These are phyloP conservation scores for Garrulus glandarius DNA, from an alignment of 2,797 vertebrate genomes.

Conservation along the genomic window DNA sequence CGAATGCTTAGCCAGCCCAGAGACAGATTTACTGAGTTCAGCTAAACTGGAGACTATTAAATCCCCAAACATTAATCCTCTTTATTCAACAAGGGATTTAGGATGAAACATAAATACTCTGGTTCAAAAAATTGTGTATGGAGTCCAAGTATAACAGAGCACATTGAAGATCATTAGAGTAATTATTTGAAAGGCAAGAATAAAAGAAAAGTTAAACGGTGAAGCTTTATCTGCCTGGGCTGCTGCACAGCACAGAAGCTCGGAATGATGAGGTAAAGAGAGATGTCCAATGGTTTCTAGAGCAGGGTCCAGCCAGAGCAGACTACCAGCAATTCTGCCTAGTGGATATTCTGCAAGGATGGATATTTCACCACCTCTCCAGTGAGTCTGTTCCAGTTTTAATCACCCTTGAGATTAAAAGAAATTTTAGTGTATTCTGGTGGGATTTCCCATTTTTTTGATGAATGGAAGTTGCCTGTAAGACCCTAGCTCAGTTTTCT, in stretches of 20 bases:
- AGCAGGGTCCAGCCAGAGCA: not conserved
- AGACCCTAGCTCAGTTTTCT: not conserved
- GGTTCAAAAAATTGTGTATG: not conserved
- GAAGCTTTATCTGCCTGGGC: not conserved
- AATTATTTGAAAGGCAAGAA: not conserved
- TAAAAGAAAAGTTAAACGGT: not conserved
- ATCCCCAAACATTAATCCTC: conserved; percentile 14
- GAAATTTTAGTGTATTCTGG: not conserved
- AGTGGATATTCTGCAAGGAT: not conserved
- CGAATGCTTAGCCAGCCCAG: not conserved
- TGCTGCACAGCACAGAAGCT: not conserved
- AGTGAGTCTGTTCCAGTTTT: not conserved
- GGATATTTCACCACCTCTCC: not conserved
- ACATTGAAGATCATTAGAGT: not conserved
- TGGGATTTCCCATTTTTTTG: not conserved
- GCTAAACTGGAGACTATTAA: conserved; percentile 27
- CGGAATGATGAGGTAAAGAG: not conserved
- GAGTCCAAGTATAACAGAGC: not conserved
- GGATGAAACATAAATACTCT: not conserved
- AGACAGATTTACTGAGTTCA: conserved; percentile 6
- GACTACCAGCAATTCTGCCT: not conserved
- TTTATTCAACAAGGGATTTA: conserved; percentile 13
- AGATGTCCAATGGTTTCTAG: rapidly evolving
- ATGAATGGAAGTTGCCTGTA: not conserved
- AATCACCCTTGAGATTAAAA: rapidly evolving